phyloP scores from a whole-genome alignment of 64 coral and sea anemone species.

The Actinia equina region DNA sequence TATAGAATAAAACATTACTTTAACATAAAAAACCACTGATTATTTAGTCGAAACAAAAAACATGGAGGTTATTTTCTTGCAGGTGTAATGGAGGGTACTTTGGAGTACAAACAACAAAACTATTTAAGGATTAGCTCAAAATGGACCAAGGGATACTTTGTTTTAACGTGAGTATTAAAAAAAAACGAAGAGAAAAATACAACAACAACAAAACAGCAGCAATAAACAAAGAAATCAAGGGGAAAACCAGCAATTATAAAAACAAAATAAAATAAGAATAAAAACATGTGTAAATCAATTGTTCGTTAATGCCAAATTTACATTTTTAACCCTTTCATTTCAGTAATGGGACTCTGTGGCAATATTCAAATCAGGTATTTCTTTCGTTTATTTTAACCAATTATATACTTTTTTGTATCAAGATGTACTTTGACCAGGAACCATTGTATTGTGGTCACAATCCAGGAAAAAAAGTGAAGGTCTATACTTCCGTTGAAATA shows the following conservation, averaged over 20 bases:
- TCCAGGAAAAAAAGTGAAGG: neutral
- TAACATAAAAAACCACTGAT: too few relatives aligned
- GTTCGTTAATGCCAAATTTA: neutral
- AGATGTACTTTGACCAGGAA: too few relatives aligned
- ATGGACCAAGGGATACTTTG: conserved; percentile 55
- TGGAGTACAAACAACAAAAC: conserved; percentile 33
- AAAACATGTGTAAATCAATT: too few relatives aligned
- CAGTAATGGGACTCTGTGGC: conserved; percentile 42
- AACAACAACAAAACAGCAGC: neutral
- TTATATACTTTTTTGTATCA: too few relatives aligned
- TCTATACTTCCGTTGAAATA: neutral
- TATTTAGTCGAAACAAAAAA: neutral
- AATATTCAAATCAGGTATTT: conserved; percentile 25
- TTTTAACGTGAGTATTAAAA: conserved; percentile 37
- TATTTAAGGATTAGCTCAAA: conserved; percentile 27
- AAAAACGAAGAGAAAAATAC: neutral
- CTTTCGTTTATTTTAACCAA: too few relatives aligned
- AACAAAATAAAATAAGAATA: neutral
- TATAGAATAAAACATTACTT: too few relatives aligned
- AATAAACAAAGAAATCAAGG: neutral
- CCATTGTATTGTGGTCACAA: neutral
- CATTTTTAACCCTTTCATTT: too few relatives aligned
- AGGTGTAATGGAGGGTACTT: conserved; percentile 54
- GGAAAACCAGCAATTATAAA: too few relatives aligned
- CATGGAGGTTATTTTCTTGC: neutral